A percentile compares a stretch with the other conserved stretches of the same genome.
These are phyloP conservation scores for Lepetodrilus schrolli DNA, from an alignment of 2,888 invertebrate genomes.

Conservation along the genomic window DNA sequence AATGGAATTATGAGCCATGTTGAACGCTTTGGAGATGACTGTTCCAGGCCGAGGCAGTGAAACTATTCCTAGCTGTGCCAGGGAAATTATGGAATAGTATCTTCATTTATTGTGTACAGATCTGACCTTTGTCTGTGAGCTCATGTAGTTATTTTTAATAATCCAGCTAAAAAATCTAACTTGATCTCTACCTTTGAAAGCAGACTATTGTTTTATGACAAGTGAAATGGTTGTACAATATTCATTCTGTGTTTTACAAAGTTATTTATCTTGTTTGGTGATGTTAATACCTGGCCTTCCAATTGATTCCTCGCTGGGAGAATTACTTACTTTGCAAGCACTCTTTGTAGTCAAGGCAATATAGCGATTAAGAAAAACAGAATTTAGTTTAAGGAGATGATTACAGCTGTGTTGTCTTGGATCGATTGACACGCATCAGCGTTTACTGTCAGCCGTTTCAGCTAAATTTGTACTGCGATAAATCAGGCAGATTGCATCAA, in stretches of 20 bases:
- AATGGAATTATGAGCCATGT: no score
- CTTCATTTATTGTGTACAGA: no score
- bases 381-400: neutral
- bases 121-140: no score
- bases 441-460: neutral
- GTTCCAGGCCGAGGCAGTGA: no score
- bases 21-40: no score
- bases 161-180: no score
- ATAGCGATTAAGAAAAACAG: slow-evolving; percentile 3
- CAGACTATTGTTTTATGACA: slow-evolving; percentile 10
- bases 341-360: neutral
- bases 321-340: neutral
- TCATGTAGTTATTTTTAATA: no score
- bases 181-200: no score
- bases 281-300: neutral
- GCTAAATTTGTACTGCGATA: neutral
- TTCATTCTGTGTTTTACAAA: neutral
- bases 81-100: no score
- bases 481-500: neutral
- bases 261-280: neutral
- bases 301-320: slow-evolving; percentile 1
- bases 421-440: neutral
- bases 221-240: neutral
- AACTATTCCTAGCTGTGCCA: no score
- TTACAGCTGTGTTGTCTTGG: neutral